These are phyloP conservation scores for Phrynocephalus guinanensis DNA, from an alignment of 2,797 vertebrate species.

Conservation along the genomic window DNA sequence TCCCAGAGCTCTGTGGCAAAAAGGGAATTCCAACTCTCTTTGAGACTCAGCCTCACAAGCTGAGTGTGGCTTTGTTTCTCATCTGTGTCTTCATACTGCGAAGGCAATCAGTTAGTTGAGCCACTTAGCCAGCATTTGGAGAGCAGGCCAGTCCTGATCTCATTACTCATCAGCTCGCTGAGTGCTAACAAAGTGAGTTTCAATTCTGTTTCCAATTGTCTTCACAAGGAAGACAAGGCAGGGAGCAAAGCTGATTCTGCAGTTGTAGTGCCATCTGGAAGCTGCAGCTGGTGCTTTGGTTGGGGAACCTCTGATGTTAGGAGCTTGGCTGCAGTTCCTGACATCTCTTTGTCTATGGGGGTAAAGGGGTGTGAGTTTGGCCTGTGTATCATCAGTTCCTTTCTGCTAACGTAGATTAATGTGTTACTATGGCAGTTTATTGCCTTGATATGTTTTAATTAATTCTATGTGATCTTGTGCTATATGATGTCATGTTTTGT, in stretches of 20 bases:
- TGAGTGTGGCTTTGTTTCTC: not conserved
- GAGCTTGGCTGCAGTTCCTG: not conserved
- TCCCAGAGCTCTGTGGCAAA: not conserved
- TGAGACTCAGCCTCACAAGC: not conserved
- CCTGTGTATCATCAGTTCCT: not conserved
- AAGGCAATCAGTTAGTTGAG: not conserved
- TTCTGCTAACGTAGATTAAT: not conserved
- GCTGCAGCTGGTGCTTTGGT: not conserved
- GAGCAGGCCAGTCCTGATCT: not conserved
- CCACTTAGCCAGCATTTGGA: not conserved
- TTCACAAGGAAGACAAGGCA: not conserved
- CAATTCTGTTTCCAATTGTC: not conserved
- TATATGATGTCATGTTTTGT: not conserved
- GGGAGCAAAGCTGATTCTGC: not conserved
- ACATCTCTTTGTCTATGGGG: not conserved
- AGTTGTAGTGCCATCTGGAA: not conserved
- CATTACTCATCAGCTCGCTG: not conserved
- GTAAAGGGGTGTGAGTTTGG: not conserved
- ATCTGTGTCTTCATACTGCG: not conserved
- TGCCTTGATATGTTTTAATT: not conserved
- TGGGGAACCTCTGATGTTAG: not conserved
- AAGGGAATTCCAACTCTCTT: not conserved
- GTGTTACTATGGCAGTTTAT: not conserved
- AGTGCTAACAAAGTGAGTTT: not conserved
- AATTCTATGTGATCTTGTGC: not conserved